A percentile compares a stretch with the other conserved stretches of the same genome.
Evolutionary conservation across 2,888 invertebrate species (phyloP).

Genomic region (Amphiduros pacificus): DNA sequence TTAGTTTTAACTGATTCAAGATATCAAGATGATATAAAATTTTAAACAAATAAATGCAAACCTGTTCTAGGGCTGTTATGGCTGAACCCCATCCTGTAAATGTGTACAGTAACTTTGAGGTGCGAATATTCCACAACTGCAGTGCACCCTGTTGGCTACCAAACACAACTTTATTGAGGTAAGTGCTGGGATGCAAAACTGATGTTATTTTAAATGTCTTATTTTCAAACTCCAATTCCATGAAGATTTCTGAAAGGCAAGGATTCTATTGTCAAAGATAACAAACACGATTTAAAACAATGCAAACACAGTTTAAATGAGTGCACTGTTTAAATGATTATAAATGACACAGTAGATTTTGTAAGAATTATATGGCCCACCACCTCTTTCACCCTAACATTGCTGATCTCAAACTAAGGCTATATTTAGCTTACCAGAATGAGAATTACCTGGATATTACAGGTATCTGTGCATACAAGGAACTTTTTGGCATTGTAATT

Average conservation of each 20-base stretch:
- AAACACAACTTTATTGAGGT: slow-evolving; percentile 88
- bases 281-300: background rate
- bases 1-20: no score
- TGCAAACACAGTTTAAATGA: background rate
- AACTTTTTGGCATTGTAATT: no score
- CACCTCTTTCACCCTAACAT: no score
- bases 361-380: no score
- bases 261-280: background rate
- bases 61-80: slow-evolving; percentile 77
- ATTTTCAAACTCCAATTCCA: slow-evolving; percentile 61
- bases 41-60: slow-evolving; percentile 34
- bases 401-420: no score
- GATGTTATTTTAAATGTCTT: slow-evolving; percentile 77
- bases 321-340: no score
- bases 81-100: slow-evolving; percentile 75
- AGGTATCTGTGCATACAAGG: no score
- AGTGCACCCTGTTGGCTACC: slow-evolving; percentile 83
- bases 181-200: slow-evolving; percentile 89
- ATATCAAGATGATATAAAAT: no score
- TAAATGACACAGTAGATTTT: no score
- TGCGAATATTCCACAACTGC: slow-evolving; percentile 88
- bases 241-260: slow-evolving; percentile 48
- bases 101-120: slow-evolving; percentile 66
- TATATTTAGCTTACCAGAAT: no score
- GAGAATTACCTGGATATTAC: no score